Conservation (phyloP, 2,888 invertebrate genomes). For the Tortrix viridana region DNA sequence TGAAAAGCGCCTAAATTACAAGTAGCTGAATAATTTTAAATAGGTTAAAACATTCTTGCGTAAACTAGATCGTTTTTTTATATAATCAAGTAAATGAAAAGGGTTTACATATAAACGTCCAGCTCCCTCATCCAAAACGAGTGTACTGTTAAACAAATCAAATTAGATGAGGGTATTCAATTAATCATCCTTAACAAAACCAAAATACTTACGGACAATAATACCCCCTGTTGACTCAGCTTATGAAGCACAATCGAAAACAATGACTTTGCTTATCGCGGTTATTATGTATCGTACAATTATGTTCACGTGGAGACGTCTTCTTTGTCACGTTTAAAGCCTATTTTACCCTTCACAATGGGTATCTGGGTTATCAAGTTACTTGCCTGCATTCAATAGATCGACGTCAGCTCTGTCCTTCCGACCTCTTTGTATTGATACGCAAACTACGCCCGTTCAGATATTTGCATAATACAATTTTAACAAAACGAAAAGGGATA, state of each 20-base stretch:
- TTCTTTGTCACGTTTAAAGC: constrained; percentile 50
- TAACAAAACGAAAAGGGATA: constrained; percentile 20
- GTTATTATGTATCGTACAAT: constrained; percentile 46
- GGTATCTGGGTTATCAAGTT: constrained; percentile 67
- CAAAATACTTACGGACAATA: constrained; percentile 27
- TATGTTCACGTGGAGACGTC: constrained; percentile 45
- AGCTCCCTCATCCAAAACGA: constrained; percentile 11
- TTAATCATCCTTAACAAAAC: constrained; percentile 34
- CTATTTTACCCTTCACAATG: constrained; percentile 50
- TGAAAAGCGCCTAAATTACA: no score
- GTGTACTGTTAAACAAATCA: constrained; percentile 29
- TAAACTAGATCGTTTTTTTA: background rate
- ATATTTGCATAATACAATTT: constrained; percentile 55
- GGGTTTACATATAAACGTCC: background rate
- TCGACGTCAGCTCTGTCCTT: constrained; percentile 56
- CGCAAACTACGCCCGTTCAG: constrained; percentile 54
- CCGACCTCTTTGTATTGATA: constrained; percentile 54
- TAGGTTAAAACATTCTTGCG: no score
- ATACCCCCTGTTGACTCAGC: constrained; percentile 31
- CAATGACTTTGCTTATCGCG: constrained; percentile 34
- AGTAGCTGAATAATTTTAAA: no score
- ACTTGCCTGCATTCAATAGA: constrained; percentile 55
- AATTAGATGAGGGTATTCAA: constrained; percentile 38
- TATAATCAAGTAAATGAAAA: constrained; percentile 19
- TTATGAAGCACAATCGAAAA: constrained; percentile 36